These are phyloP conservation scores for Craniophora ligustri DNA, from an alignment of 2,888 invertebrate genomes.

Conservation along the genomic window DNA sequence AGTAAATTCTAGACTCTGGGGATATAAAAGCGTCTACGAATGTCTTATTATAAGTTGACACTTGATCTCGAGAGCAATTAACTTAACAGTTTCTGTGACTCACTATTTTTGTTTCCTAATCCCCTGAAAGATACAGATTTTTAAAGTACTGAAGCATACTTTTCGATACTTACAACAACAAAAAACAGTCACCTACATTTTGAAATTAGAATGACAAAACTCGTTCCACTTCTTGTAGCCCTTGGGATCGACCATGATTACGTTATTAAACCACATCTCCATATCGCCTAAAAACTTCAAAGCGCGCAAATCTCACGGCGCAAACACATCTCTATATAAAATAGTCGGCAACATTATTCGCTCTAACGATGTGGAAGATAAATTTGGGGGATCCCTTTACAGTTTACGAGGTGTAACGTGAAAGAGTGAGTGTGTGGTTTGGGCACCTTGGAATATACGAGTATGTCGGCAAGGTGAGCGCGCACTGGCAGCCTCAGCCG, in stretches of 20 bases:
- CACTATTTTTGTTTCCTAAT: too few relatives aligned
- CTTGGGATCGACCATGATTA: slow-evolving; percentile 9
- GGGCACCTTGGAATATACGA: slow-evolving; percentile 61
- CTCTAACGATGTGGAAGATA: slow-evolving; percentile 77
- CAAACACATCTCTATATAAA: slow-evolving; percentile 59
- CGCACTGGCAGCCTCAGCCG: slow-evolving; percentile 13
- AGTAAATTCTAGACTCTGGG: too few relatives aligned
- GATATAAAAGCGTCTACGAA: too few relatives aligned
- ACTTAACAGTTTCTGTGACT: too few relatives aligned
- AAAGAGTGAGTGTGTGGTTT: slow-evolving; percentile 74
- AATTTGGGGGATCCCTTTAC: slow-evolving; percentile 76
- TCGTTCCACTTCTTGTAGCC: not conserved
- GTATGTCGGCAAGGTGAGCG: slow-evolving; percentile 40
- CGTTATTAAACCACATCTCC: slow-evolving; percentile 40
- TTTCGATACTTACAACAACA: too few relatives aligned
- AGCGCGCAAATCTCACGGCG: slow-evolving; percentile 30
- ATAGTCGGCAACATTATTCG: slow-evolving; percentile 79
- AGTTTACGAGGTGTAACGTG: slow-evolving; percentile 69
- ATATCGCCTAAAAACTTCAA: slow-evolving; percentile 41
- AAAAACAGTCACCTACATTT: slow-evolving; percentile 14
- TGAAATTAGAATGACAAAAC: slow-evolving; percentile 33
- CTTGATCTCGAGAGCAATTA: too few relatives aligned
- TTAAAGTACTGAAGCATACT: too few relatives aligned
- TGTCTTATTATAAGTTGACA: too few relatives aligned
- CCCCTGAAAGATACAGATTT: too few relatives aligned